Evolutionary conservation across 2,797 vertebrate genomes (phyloP).

Genomic region (Parauchenoglanis ngamensis): DNA sequence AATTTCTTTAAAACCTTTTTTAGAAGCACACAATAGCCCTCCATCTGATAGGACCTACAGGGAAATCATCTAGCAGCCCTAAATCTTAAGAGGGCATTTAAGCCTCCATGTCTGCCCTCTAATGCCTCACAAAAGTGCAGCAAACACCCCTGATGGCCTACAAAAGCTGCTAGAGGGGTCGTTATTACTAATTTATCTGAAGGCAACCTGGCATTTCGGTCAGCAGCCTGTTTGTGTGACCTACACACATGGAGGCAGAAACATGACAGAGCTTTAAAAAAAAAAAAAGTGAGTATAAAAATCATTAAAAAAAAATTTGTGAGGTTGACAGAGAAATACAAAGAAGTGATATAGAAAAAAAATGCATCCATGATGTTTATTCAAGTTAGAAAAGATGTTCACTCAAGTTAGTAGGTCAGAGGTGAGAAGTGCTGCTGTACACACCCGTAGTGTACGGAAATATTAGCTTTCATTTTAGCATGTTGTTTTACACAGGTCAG

Average conservation of each 20-base stretch:
- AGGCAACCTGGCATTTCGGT: constrained; percentile 63
- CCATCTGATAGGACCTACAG: constrained; percentile 50
- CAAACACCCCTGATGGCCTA: constrained; percentile 32
- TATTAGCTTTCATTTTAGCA: neutral
- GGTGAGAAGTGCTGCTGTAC: neutral
- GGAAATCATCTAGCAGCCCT: constrained; percentile 1
- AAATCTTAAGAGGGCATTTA: constrained; percentile 53
- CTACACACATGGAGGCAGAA: neutral
- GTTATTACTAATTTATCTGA: constrained; percentile 66
- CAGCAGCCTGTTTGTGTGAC: constrained; percentile 42
- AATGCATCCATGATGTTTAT: neutral
- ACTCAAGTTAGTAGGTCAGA: neutral
- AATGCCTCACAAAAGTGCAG: constrained; percentile 65
- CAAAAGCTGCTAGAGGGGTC: constrained; percentile 52
- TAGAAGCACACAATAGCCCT: constrained; percentile 41
- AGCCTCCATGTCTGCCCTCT: constrained; percentile 56
- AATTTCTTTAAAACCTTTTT: constrained; percentile 35
- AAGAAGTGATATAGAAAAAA: neutral
- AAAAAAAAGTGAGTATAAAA: neutral
- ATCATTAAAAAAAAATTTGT: neutral
- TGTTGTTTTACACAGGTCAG: constrained; percentile 2
- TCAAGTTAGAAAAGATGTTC: neutral
- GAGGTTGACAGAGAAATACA: neutral
- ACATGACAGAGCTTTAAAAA: neutral
- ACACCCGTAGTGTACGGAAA: neutral